Base-by-base conservation (phyloP, 1,140 invertebrate species). In the Drosophila azteca region DNA sequence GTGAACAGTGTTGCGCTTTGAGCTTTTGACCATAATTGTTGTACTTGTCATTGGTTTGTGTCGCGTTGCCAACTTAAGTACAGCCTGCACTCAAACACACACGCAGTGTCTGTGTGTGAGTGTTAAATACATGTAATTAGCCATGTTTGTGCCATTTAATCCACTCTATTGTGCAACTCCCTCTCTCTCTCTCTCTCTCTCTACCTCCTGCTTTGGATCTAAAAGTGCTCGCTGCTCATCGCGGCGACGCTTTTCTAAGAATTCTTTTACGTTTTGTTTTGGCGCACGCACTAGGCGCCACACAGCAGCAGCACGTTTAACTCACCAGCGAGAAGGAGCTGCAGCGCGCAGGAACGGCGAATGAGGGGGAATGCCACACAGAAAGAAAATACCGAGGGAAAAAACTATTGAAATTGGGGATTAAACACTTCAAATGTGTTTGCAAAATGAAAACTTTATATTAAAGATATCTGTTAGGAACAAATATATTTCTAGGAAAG, bases 51-150 rank as follows among this genome's bases (percentile, higher is more conserved):
- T 82, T 82, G 78, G 59, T 71, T 39, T 82, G 62, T 80, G 81
- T 84, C 77, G 80, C 71, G 60, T 72, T 67, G 73, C 73, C 79
- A 82, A 76, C 75, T 55, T 55, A 73, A 54, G 58, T 77, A 55
- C 69, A 61, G 68, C 13, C 57, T 46, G 41, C 26, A 44, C 20
- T 4, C 9, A 35, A 9, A 39, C 9, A 39, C 35, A 39, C 9
- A 9, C 31, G 3, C 31, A 35, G 48, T 45, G 22, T 35, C 7
- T 59, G 49, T 62, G 24, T 50, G 59, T 83, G 82, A 78, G 81
- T 78, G 81, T 87, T 85, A 85, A 87, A 88, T 87, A 88, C 83
- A 87, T 87, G 83, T 87, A 87, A 87, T 88, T 87, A 87, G 82
- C 82, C 82, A 87, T 87, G 82, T 87, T 87, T 87, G 82, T 87